Percentiles rank a stretch among this genome's conserved stretches.
Evolutionary conservation across 2,888 invertebrate species (phyloP).

Genomic region (Euproctis similis): DNA sequence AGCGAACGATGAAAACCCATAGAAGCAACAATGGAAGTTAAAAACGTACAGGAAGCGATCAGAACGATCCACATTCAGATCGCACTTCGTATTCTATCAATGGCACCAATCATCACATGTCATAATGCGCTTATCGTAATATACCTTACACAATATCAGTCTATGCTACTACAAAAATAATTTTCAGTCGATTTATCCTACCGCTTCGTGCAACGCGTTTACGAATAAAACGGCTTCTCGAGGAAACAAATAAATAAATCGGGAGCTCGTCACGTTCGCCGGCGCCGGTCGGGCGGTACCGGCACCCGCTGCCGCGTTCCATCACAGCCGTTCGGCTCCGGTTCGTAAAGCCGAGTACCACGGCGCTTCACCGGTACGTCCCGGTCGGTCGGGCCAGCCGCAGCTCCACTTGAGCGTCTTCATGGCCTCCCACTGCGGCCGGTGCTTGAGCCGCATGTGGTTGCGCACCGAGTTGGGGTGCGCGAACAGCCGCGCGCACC

Average conservation of each 20-base stretch:
- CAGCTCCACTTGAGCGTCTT: slow-evolving; percentile 86
- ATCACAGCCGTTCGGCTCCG: slow-evolving; percentile 43
- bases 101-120: slow-evolving; percentile 76
- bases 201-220: slow-evolving; percentile 55
- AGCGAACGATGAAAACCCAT: slow-evolving; percentile 13
- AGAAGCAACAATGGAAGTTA: slow-evolving; percentile 68
- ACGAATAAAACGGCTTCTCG: slow-evolving; percentile 32
- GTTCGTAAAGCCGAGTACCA: slow-evolving; percentile 22
- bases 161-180: slow-evolving; percentile 76
- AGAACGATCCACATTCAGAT: slow-evolving; percentile 50
- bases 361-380: background rate
- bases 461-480: slow-evolving; percentile 92
- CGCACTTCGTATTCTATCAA: slow-evolving; percentile 70
- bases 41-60: slow-evolving; percentile 51
- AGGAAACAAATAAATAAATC: slow-evolving; percentile 50
- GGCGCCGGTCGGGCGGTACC: too few relatives aligned
- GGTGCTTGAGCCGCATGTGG: slow-evolving; percentile 90
- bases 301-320: slow-evolving; percentile 32
- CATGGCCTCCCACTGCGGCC: slow-evolving; percentile 88
- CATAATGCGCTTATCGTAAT: slow-evolving; percentile 65
- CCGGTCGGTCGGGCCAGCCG: slow-evolving; percentile 60
- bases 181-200: slow-evolving; percentile 72
- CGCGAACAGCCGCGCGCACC: slow-evolving; percentile 84
- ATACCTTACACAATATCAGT: slow-evolving; percentile 69
- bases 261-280: slow-evolving; percentile 53